Percentiles rank a stretch among this genome's conserved stretches.
Conservation (phyloP, 2,113 vertebrate species). For the Pelusios castaneus region DNA sequence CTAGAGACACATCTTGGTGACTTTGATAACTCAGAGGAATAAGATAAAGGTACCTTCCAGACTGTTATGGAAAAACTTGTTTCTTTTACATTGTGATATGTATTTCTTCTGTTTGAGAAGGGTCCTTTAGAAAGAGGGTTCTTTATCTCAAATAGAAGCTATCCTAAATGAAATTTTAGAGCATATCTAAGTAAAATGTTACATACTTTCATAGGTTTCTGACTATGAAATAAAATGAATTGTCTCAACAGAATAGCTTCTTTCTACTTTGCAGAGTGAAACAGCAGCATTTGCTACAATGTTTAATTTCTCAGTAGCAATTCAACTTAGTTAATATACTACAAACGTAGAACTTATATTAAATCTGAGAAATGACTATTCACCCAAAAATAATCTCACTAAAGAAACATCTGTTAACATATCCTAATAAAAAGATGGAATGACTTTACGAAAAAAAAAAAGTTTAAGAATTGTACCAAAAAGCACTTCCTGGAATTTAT, state of each 20-base stretch:
- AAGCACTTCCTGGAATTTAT: not conserved
- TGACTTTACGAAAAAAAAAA: not conserved
- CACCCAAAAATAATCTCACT: not conserved
- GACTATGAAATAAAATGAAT: conserved; percentile 51
- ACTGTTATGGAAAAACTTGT: not conserved
- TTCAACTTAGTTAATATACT: conserved; percentile 49
- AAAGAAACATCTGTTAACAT: not conserved
- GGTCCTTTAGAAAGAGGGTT: conserved; percentile 13
- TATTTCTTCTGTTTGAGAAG: not conserved
- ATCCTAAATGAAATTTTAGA: conserved; percentile 41
- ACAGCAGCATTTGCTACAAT: conserved; percentile 13
- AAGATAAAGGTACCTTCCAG: not conserved
- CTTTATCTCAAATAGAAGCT: conserved; percentile 46
- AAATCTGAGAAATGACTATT: conserved; percentile 18
- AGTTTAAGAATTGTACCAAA: not conserved
- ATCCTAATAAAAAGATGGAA: not conserved
- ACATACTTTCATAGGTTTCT: conserved; percentile 38
- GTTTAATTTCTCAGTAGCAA: conserved; percentile 57
- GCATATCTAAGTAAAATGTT: too few species aligned
- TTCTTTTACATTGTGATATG: not conserved
- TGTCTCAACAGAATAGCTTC: conserved; percentile 44
- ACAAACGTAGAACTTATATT: conserved; percentile 22
- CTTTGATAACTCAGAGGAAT: not conserved
- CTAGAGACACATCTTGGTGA: not conserved
- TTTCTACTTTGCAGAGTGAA: not conserved